phyloP scores from a whole-genome alignment of 2,888 invertebrate genomes.

The Lumbricus terrestris region DNA sequence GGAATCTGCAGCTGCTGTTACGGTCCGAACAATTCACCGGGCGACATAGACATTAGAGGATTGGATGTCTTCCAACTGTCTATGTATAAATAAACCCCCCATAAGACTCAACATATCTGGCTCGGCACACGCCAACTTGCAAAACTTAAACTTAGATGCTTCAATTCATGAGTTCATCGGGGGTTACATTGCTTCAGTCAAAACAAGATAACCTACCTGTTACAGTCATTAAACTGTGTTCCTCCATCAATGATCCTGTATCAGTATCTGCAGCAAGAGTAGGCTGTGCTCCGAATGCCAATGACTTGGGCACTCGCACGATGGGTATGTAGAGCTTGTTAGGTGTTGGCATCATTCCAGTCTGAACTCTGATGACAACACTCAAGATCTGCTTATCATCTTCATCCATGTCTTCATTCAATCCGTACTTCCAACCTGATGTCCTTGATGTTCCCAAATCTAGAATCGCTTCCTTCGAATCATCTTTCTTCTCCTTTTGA shows the following conservation, averaged over 20 bases:
- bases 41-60: no score
- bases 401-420: conserved; percentile 10
- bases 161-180: no score
- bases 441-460: conserved; percentile 5
- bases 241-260: not conserved
- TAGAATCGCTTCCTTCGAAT: not conserved
- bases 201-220: not conserved
- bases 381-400: conserved; percentile 15
- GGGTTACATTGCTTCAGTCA: not conserved
- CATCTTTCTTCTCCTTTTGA: conserved; percentile 11
- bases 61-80: no score
- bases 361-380: not conserved
- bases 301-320: not conserved
- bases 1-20: no score
- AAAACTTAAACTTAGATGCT: no score
- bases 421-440: conserved; percentile 8
- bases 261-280: not conserved
- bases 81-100: no score
- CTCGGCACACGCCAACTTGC: no score
- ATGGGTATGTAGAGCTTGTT: conserved; percentile 23
- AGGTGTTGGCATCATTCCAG: not conserved
- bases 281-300: not conserved
- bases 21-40: no score
- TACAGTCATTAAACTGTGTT: not conserved
- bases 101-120: no score